Conservation (phyloP, 2,888 invertebrate species). For the Bembecia ichneumoniformis region DNA sequence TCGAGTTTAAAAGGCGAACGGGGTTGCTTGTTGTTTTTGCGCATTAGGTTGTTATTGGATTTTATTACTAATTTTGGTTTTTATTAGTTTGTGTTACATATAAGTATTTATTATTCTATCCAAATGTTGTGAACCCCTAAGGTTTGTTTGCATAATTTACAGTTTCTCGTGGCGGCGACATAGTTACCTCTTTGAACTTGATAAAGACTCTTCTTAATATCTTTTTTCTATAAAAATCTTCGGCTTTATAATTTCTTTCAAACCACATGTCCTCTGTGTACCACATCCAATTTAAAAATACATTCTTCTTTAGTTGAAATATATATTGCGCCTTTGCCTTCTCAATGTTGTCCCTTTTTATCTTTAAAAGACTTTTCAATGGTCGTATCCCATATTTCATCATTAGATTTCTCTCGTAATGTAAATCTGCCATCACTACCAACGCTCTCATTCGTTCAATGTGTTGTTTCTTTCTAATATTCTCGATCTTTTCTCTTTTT, state of each 20-base stretch:
- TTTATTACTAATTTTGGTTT: too few species aligned
- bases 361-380: conserved; percentile 37
- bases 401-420: conserved; percentile 54
- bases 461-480: conserved; percentile 71
- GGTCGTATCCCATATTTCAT: conserved; percentile 50
- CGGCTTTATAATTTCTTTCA: conserved; percentile 70
- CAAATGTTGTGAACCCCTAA: too few species aligned
- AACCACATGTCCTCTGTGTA: conserved; percentile 61
- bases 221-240: conserved; percentile 64
- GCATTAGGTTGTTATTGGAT: too few species aligned
- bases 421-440: conserved; percentile 65
- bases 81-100: too few species aligned
- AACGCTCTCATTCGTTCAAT: conserved; percentile 55
- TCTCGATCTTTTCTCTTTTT: conserved; percentile 73
- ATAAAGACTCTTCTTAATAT: conserved; percentile 54
- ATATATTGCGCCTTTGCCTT: conserved; percentile 61
- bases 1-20: too few species aligned
- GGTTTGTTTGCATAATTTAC: too few species aligned
- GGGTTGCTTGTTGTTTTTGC: too few species aligned
- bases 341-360: conserved; percentile 45
- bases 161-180: too few species aligned
- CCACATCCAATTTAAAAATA: conserved; percentile 68
- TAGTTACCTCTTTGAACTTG: conserved; percentile 58
- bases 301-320: conserved; percentile 58
- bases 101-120: too few species aligned